Percentiles rank a stretch among this genome's conserved stretches.
These are phyloP conservation scores for Zophobas atratus DNA, from an alignment of 1,140 invertebrate species.

Conservation along the genomic window DNA sequence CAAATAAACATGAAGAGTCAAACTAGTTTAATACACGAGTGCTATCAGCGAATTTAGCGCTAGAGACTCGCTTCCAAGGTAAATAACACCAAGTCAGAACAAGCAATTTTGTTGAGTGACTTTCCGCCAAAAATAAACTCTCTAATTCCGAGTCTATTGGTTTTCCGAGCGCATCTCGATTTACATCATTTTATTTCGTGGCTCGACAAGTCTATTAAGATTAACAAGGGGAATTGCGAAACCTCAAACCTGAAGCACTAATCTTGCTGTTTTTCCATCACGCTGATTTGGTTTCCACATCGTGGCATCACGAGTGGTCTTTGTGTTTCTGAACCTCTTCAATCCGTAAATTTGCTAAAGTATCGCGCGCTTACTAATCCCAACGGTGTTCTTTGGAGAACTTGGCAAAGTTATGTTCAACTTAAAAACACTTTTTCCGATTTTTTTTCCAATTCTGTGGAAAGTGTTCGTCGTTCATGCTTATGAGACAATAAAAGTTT, in stretches of 20 bases:
- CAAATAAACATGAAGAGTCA: slow-evolving; percentile 7
- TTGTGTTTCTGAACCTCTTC: background rate
- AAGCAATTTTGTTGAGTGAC: slow-evolving; percentile 10
- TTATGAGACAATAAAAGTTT: no score
- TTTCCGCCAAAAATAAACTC: slow-evolving; percentile 22
- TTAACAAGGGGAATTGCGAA: slow-evolving; percentile 18
- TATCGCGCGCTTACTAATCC: no score
- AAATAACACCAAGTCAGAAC: slow-evolving; percentile 23
- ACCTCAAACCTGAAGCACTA: slow-evolving; percentile 2
- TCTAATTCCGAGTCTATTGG: slow-evolving; percentile 11
- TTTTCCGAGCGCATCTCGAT: slow-evolving; percentile 22
- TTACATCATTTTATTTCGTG: slow-evolving; percentile 23
- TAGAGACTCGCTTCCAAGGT: background rate
- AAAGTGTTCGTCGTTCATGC: no score
- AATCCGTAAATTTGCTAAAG: no score
- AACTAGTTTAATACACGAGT: slow-evolving; percentile 20
- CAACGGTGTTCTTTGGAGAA: no score
- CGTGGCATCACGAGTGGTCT: background rate
- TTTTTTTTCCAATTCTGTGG: no score
- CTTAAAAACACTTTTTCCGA: no score
- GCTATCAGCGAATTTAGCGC: background rate
- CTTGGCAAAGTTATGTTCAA: no score
- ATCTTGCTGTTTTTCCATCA: slow-evolving; percentile 18
- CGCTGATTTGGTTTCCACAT: background rate
- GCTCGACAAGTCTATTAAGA: slow-evolving; percentile 22